Evolutionary conservation across 1,140 invertebrate genomes (phyloP).

Genomic region (Scaptomyza montana): DNA sequence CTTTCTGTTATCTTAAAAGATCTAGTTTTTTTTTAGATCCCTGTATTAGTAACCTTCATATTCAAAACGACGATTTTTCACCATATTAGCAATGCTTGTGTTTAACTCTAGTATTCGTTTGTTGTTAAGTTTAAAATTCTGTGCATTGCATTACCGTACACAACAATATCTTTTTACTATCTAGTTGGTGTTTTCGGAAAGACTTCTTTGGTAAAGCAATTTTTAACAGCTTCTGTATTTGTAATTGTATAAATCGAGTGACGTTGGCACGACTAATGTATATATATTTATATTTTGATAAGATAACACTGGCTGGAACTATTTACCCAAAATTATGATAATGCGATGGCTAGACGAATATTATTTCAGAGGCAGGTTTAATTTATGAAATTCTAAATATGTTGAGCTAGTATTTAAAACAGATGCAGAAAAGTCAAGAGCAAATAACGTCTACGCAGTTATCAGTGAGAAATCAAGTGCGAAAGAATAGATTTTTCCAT

Average conservation of each 20-base stretch:
- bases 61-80: conserved; percentile 43
- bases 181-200: conserved; percentile 11
- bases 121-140: background rate
- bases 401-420: too few relatives aligned
- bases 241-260: conserved; percentile 27
- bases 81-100: conserved; percentile 30
- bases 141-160: conserved; percentile 15
- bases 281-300: conserved; percentile 14
- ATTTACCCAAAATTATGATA: conserved; percentile 11
- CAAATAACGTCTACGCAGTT: too few relatives aligned
- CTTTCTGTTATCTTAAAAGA: too few relatives aligned
- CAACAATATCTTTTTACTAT: conserved; percentile 15
- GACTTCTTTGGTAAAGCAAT: background rate
- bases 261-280: conserved; percentile 6
- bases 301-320: conserved; percentile 13
- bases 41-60: conserved; percentile 19
- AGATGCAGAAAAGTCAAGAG: too few relatives aligned
- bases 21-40: too few relatives aligned
- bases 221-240: conserved; percentile 25
- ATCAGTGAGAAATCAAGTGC: too few relatives aligned
- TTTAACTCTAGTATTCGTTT: too few relatives aligned
- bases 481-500: too few relatives aligned
- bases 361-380: background rate
- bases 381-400: background rate
- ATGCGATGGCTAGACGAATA: conserved; percentile 13